Conservation (phyloP, 2,888 invertebrate genomes). For the Cryptosula pallasiana region DNA sequence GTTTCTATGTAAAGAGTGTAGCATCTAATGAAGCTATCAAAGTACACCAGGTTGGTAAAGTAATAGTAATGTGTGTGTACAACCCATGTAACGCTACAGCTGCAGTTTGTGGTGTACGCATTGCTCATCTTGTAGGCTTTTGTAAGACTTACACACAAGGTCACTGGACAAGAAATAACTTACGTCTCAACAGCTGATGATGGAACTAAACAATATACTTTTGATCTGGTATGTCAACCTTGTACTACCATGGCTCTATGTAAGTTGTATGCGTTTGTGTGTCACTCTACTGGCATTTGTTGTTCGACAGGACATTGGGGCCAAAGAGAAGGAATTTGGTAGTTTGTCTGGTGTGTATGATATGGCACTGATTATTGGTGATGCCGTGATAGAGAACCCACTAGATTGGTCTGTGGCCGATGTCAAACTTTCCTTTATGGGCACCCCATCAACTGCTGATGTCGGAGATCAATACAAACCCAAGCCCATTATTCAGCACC, state of each 20-base stretch:
- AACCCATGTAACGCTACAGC: neutral
- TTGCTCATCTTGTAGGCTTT: constrained; percentile 37
- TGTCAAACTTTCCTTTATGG: constrained; percentile 67
- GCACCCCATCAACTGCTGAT: constrained; percentile 32
- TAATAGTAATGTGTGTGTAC: too few relatives aligned
- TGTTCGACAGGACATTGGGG: constrained; percentile 65
- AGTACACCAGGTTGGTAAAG: constrained; percentile 55
- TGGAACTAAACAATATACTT: constrained; percentile 64
- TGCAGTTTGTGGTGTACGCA: neutral
- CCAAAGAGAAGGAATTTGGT: constrained; percentile 72
- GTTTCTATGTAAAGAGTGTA: constrained; percentile 73
- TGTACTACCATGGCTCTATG: too few relatives aligned
- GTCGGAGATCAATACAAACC: constrained; percentile 26
- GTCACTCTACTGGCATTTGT: too few relatives aligned
- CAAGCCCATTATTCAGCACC: constrained; percentile 56
- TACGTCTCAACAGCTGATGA: constrained; percentile 85
- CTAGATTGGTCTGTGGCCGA: constrained; percentile 77
- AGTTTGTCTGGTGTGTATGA: constrained; percentile 72
- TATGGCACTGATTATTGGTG: constrained; percentile 81
- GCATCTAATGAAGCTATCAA: constrained; percentile 63
- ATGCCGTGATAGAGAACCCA: constrained; percentile 82
- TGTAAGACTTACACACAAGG: constrained; percentile 56
- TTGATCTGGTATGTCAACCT: constrained; percentile 84
- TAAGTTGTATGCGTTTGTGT: too few relatives aligned
- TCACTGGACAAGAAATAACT: constrained; percentile 74